Base-by-base conservation (phyloP, 1,140 invertebrate species). In the Drosophila malerkotliana region DNA sequence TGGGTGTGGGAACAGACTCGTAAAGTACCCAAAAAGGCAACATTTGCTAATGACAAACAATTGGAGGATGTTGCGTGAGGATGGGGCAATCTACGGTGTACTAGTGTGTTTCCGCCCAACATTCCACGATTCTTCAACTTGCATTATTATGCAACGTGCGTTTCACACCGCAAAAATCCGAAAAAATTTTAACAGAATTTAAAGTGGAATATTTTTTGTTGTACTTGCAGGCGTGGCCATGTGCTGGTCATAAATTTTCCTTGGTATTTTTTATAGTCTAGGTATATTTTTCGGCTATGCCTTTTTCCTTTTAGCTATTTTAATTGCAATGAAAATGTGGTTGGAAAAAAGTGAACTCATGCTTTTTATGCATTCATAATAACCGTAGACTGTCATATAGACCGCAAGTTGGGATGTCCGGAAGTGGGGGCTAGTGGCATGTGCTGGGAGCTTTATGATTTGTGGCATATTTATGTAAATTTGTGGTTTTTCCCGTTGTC, bases 381-480 rank as follows among this genome's bases (percentile, higher is more conserved):
- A 77, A 57, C 81, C 58, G 44, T 28, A 77, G 39, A 66, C 76
- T 68, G 79, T 73, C 78, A 73, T 56, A 67, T 66, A 61, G 64
- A 85, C 80, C 77, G 39, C 80, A 84, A 77, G 44, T 49, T 14
- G 30, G 15, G 26, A 37, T 9, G 21, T 4, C 18, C 1, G 21
- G 18, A 6, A 24, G 44, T 15, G 44, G 9, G 1, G 15, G 18
- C 39, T 1, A 44, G 9, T 59, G 28, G 44, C 48, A 37, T 39
- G 37, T 48, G 57, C 53, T 10, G 39, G 39, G 61, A 61, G 83
- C 78, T 60, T 57, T 75, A 85, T 85, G 82, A 85, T 85, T 85
- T 85, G 82, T 85, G 83, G 82, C 83, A 76, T 85, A 85, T 85
- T 85, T 85, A 85, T 85, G 83, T 88, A 85, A 85, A 85, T 87